Percentiles rank a stretch among this genome's conserved stretches.
These are phyloP conservation scores for Plectropomus leopardus DNA, from an alignment of 2,113 vertebrate genomes.

Conservation along the genomic window DNA sequence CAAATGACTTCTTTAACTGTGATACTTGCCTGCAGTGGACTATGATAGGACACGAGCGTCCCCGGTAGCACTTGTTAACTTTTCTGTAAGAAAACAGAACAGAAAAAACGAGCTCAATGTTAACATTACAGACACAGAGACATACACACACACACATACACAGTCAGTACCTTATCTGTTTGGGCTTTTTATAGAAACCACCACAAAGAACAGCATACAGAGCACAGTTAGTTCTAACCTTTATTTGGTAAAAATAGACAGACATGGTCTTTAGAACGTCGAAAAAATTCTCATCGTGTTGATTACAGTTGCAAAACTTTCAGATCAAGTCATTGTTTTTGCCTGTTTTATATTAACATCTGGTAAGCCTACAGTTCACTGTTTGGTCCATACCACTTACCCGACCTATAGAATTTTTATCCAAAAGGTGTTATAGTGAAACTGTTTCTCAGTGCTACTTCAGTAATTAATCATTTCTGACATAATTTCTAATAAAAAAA, in stretches of 20 bases:
- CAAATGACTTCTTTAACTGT: not conserved
- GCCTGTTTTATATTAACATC: no score
- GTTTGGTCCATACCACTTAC: not conserved
- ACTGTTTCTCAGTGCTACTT: not conserved
- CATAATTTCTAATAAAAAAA: no score
- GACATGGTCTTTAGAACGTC: not conserved
- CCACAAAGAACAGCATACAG: not conserved
- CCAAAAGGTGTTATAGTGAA: not conserved
- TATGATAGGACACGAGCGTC: conserved; percentile 97
- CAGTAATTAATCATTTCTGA: no score
- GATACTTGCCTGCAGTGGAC: conserved; percentile 98
- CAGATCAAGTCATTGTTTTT: not conserved
- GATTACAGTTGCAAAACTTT: not conserved
- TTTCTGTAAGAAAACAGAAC: conserved; percentile 90
- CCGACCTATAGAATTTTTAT: not conserved
- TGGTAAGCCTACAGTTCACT: no score
- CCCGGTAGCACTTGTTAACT: conserved; percentile 99
- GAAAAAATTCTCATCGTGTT: not conserved
- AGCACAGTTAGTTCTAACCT: not conserved
- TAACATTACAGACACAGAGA: conserved; percentile 23
- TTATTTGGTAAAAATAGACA: not conserved
- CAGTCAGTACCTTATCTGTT: not conserved
- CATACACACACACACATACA: conserved; percentile 24
- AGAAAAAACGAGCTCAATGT: conserved; percentile 66
- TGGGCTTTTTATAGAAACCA: not conserved